Base-by-base conservation (phyloP, 2,113 vertebrate species). In the Marmota flaviventris region DNA sequence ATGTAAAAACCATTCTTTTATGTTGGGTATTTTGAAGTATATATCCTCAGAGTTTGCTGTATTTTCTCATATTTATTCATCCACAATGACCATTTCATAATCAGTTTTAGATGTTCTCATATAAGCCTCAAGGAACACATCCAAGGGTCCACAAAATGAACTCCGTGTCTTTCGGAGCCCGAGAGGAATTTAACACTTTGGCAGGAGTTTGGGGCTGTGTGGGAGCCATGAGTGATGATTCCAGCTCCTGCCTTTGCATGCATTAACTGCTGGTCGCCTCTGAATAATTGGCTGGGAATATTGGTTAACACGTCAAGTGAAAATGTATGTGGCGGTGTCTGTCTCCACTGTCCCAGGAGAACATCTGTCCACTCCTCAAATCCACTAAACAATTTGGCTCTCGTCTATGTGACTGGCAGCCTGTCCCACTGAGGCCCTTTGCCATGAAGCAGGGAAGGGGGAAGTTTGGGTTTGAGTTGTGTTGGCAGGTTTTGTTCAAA, bases 301-400 rank as follows among this genome's bases (percentile, higher is more conserved):
- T 97, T 96, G 94, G 97, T 98, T 97, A 97, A 97, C 96, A 98
- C 81, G 76, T 97, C 97, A 98, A 97, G 96, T 96, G 96, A 96
- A 96, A 97, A 97, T 97, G 89, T 98, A 95, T 96, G 97, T 98
- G 96, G 91, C 8, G 10, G 79, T 85, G 91, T 92, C 96, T 96
- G 96, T 94, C 97, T 91, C 97, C 88, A 96, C 90, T 29, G 32
- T 95, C 98, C 97, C 97, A 93, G 95, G 93, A 91, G 96, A 96
- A 97, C 51, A 78, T 79, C 97, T 97, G 96, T 87, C 89, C 10
- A 13, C 48, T 53, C 89, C 86, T 85, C 39, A 98, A 85, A 96
- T 89, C 53, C 94, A 96, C 92, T 76, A 67, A 97, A 97, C 88
- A 95, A 92, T 96, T 96, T 98, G 97, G 73, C 85, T 97, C 88